Base-by-base conservation (phyloP, 2,888 invertebrate species). In the Eupithecia vulgata region DNA sequence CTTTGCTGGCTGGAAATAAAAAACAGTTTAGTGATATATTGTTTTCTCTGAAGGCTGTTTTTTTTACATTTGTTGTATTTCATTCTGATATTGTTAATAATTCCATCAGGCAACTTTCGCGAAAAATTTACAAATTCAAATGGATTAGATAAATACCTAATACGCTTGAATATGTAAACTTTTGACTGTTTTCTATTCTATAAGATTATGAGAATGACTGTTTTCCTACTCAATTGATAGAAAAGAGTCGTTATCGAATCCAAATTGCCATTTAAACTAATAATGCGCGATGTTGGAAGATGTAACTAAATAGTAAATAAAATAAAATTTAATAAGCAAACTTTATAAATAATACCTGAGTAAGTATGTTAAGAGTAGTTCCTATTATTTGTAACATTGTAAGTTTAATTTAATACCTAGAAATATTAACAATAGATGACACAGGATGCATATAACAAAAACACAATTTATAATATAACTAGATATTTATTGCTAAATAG, bases 401-500 rank as follows among this genome's bases (percentile, higher is more conserved):
- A 17, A 48, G 48, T 48, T 25, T 30, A 13, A 5, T 59, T 13
- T 15, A 62, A 34, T 34, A 17, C 34, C 34, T 5, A 62, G 35
- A 59, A 59, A 59, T 59, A 6, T 35, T n/a, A 35, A 62, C n/a
- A 13, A 62, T 21, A 64, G 40, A 40, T 42, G 65, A 37, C 35
- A 37, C 37, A 21, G 62, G 62, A 35, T 35, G 40, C 42, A 59
- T 75, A 74, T 67, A 83, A 85, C 82, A 85, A 90, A 87, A 87
- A 85, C 86, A 87, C 83, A 77, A 80, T 81, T 81, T 76, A 57
- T 75, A 79, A 79, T 77, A 83, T 89, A 88, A 89, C 81, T 88
- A 82, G 83, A 86, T 87, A 87, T 93, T 93, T 93, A 93, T 93
- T 93, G 87, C 85, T 89, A 89, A 86, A 83, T 85, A 57, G 57